phyloP scores from a whole-genome alignment of 2,888 invertebrate genomes.

The Meta bourneti region DNA sequence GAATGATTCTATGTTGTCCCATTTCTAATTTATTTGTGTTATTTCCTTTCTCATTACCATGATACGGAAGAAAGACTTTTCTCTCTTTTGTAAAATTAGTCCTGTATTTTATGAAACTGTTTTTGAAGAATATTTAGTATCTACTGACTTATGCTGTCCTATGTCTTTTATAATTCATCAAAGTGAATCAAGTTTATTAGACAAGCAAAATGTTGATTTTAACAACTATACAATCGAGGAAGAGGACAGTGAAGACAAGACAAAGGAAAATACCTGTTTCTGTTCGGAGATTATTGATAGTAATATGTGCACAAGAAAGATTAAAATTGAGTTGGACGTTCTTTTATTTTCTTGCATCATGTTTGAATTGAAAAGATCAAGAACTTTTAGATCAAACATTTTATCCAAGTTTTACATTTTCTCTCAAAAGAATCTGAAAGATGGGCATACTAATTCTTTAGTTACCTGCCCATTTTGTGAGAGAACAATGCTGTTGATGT shows the following conservation, averaged over 20 bases:
- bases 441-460: background rate
- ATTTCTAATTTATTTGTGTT: too few species aligned
- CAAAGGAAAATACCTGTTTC: too few species aligned
- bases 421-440: background rate
- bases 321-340: slow-evolving; percentile 56
- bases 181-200: background rate
- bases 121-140: background rate
- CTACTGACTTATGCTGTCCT: background rate
- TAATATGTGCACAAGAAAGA: background rate
- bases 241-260: background rate
- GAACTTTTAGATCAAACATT: slow-evolving; percentile 45
- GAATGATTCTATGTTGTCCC: too few species aligned
- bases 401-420: slow-evolving; percentile 37
- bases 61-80: too few species aligned
- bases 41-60: too few species aligned
- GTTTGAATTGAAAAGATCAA: slow-evolving; percentile 59
- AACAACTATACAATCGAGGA: background rate
- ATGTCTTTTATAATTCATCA: background rate
- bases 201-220: background rate
- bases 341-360: slow-evolving; percentile 49
- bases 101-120: background rate
- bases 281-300: background rate
- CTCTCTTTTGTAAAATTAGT: too few species aligned
- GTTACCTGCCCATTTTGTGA: slow-evolving; percentile 36
- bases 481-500: background rate